Conservation (phyloP, 2,797 vertebrate species). For the Falco naumanni region DNA sequence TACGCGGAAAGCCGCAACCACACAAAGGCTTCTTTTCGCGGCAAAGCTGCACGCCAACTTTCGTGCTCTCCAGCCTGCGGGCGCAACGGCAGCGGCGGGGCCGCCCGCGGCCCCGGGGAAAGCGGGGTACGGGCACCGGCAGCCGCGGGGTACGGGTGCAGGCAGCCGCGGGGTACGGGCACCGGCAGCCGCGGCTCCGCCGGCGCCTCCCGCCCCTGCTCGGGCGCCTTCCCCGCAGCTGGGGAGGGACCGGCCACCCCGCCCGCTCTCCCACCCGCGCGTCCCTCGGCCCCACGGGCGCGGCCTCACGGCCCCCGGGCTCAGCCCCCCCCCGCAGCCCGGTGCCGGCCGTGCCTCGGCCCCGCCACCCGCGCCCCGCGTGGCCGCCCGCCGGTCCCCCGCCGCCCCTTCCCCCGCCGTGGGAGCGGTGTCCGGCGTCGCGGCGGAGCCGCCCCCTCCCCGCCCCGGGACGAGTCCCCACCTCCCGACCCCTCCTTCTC, state of each 20-base stretch:
- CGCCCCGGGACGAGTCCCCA: conserved; percentile 10
- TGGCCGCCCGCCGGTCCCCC: accelerated
- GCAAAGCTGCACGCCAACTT: not conserved
- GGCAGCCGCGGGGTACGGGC: too few relatives aligned
- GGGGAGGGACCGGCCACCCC: not conserved
- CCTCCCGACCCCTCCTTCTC: conserved; percentile 26
- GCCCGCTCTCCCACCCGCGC: not conserved
- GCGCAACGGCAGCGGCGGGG: not conserved
- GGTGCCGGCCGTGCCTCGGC: accelerated
- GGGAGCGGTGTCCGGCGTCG: not conserved
- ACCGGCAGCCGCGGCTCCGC: not conserved
- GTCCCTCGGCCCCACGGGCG: not conserved
- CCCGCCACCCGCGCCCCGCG: not conserved
- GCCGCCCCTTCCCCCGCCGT: not conserved
- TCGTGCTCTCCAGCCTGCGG: not conserved
- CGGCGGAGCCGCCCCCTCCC: not conserved
- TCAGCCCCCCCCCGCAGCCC: not conserved
- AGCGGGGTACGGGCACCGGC: not conserved
- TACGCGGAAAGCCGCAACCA: not conserved
- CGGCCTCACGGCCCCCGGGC: not conserved
- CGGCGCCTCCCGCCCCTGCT: not conserved
- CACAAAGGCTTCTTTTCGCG: not conserved
- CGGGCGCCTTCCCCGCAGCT: not conserved
- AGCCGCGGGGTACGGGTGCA: too few relatives aligned
- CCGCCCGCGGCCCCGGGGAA: not conserved